These are phyloP conservation scores for Mamestra configurata DNA, from an alignment of 1,140 invertebrate species.

Conservation along the genomic window DNA sequence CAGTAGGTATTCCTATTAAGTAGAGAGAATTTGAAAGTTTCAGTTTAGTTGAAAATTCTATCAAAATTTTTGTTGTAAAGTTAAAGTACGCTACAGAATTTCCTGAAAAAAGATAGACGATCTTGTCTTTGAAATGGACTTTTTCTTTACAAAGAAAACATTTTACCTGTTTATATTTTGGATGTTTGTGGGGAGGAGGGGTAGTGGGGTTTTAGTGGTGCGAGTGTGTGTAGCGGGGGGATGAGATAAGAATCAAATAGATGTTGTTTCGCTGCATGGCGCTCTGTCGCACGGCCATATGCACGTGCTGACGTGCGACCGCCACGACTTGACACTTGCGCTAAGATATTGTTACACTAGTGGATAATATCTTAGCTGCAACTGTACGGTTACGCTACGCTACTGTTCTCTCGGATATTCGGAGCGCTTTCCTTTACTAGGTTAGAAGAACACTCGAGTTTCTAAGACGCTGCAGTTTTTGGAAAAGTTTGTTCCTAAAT, in stretches of 20 bases:
- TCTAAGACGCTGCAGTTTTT: conserved; percentile 10
- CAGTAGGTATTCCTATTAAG: conserved; percentile 6
- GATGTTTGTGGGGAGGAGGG: conserved; percentile 63
- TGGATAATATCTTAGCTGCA: conserved; percentile 42
- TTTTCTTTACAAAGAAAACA: conserved; percentile 78
- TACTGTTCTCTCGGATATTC: not conserved
- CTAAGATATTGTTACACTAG: conserved; percentile 39
- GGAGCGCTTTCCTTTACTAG: conserved; percentile 20
- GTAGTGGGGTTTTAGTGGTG: conserved; percentile 63
- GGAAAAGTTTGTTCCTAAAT: not conserved
- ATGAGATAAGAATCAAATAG: conserved; percentile 87
- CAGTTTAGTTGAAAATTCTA: conserved; percentile 4
- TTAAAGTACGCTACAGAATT: conserved; percentile 43
- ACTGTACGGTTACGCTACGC: conserved; percentile 12
- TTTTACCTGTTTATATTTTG: conserved; percentile 82
- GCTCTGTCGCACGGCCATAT: conserved; percentile 77
- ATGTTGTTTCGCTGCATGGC: conserved; percentile 85
- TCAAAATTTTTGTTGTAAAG: conserved; percentile 37
- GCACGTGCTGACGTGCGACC: conserved; percentile 77
- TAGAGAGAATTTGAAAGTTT: not conserved
- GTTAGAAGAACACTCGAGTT: conserved; percentile 24
- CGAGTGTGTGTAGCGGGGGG: conserved; percentile 61
- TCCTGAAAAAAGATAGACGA: conserved; percentile 63
- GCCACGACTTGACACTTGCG: conserved; percentile 79
- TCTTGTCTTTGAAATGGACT: conserved; percentile 73